Base-by-base conservation (phyloP, 64 coral and sea anemone species). In the Montipora capricornis region DNA sequence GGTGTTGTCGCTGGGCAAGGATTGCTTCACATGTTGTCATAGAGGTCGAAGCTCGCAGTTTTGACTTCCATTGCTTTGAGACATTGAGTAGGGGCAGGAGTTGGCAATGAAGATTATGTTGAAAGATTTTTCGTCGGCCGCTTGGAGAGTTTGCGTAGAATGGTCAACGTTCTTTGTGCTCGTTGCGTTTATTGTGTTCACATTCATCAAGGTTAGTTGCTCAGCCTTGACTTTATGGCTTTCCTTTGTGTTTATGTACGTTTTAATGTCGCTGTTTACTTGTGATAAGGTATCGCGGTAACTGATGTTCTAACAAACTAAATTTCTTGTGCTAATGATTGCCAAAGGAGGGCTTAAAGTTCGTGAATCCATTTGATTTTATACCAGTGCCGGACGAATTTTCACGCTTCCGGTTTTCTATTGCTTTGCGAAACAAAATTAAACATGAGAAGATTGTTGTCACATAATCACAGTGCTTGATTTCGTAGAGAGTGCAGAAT, bases 161-260 rank as follows among this genome's bases (percentile, higher is more conserved):
- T 62, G 82, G n/a, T 86, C 66, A 52, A 73, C 67, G 6, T 24
- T 86, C 47, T 48, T 86, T 44, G 9, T 86, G 3, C 6, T 86
- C 47, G 2, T 73, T 4, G 82, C 82, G 4, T 49, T 86, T 8
- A 50, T 64, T n/a, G 16, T 48, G 44, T 86, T 86, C 29, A 6
- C 11, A 1, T 86, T 86, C n/a, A 13, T 86, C 4, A 86, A 73
- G 82, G 82, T 86, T 49, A 71, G 64, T 71, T 70, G 0, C 46
- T 49, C 8, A 8, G 48, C 2, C 6, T 47, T 7, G 37, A 37
- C 37, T 37, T 26, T 1, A 8, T 47, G 5, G 4, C 11, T 2
- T 26, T 45, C 0, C 10, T 45, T 47, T 46, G 26, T 7, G 44
- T 13, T 9, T 14, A 15, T 49, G 16, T 49, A 50, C 6, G 76